phyloP scores from a whole-genome alignment of 2,113 vertebrate genomes.

The Ictidomys tridecemlineatus region DNA sequence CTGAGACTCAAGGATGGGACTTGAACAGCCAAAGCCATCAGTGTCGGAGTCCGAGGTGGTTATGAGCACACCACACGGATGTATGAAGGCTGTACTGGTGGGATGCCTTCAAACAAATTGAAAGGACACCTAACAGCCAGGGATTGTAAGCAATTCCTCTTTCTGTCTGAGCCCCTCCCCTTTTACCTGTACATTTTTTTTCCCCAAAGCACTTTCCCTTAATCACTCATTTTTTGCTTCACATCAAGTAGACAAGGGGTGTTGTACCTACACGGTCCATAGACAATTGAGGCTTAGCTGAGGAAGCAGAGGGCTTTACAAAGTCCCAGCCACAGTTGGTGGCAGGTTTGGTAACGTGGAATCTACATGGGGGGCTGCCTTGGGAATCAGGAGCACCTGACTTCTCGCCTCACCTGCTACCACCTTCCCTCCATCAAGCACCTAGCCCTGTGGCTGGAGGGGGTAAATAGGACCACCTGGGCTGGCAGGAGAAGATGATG shows the following conservation, averaged over 20 bases:
- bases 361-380: not conserved
- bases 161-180: not conserved
- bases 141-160: not conserved
- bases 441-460: no score
- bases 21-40: not conserved
- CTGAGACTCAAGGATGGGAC: not conserved
- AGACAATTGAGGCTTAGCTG: not conserved
- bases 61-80: not conserved
- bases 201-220: not conserved
- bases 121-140: not conserved
- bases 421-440: not conserved
- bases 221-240: not conserved
- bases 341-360: not conserved
- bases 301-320: not conserved
- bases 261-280: not conserved
- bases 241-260: not conserved
- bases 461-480: no score
- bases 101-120: not conserved
- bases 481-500: rapidly evolving
- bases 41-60: no score
- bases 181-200: not conserved
- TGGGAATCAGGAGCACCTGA: not conserved
- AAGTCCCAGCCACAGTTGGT: not conserved
- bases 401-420: not conserved
- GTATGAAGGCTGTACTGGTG: not conserved